These are phyloP conservation scores for Cotesia vestalis DNA, from an alignment of 1,140 invertebrate genomes.

Conservation along the genomic window DNA sequence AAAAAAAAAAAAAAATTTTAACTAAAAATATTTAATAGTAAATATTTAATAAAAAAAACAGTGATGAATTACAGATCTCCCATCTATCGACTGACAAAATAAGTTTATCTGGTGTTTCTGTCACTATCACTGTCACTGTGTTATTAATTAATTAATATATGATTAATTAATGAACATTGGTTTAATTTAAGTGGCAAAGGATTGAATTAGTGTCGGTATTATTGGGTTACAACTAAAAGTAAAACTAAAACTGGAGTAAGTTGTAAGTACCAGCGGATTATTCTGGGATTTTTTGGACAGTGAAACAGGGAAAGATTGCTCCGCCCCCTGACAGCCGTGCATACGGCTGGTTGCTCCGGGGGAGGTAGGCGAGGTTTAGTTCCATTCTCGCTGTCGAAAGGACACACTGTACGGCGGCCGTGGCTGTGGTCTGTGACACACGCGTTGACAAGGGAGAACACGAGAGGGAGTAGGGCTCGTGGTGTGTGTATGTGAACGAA, in stretches of 20 bases:
- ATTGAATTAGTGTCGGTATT: too few relatives aligned
- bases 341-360: conserved; percentile 31
- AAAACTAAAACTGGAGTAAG: background rate
- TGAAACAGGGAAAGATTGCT: conserved; percentile 10
- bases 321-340: conserved; percentile 34
- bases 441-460: conserved; percentile 11
- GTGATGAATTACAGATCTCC: background rate
- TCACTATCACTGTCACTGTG: too few relatives aligned
- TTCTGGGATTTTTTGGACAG: background rate
- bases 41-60: background rate
- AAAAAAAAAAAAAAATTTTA: too few relatives aligned
- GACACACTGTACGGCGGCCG: conserved; percentile 18
- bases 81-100: too few relatives aligned
- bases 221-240: background rate
- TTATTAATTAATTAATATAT: too few relatives aligned
- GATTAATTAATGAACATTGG: too few relatives aligned
- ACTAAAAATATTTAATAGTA: too few relatives aligned
- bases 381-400: conserved; percentile 31
- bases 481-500: background rate
- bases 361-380: conserved; percentile 37
- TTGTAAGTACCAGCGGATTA: background rate
- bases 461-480: background rate
- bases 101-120: too few relatives aligned
- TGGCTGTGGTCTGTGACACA: conserved; percentile 12
- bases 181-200: too few relatives aligned